These are phyloP conservation scores for Polymixis lichenea DNA, from an alignment of 2,888 invertebrate species.

Conservation along the genomic window DNA sequence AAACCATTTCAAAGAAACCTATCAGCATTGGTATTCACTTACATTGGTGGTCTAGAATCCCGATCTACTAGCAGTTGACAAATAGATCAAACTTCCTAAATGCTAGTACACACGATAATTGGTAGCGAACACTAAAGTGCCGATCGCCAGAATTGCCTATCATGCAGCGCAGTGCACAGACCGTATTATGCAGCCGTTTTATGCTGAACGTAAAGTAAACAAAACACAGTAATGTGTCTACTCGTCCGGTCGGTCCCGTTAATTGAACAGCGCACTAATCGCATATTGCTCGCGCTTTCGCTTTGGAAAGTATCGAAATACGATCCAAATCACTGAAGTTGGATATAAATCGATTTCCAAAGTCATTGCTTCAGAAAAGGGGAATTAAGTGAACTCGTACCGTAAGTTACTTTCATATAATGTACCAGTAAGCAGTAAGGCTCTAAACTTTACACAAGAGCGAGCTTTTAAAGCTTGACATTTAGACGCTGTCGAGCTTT, in stretches of 20 bases:
- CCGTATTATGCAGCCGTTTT: conserved; percentile 11
- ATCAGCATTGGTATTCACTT: background rate
- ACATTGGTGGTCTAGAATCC: background rate
- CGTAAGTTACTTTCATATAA: conserved; percentile 52
- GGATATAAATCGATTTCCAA: conserved; percentile 66
- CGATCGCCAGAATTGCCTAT: conserved; percentile 40
- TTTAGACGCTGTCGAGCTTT: conserved; percentile 43
- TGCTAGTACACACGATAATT: conserved; percentile 30
- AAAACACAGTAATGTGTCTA: conserved; percentile 56
- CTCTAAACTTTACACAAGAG: conserved; percentile 51
- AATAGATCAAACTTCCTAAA: conserved; percentile 11
- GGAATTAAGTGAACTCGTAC: conserved; percentile 45
- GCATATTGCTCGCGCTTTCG: conserved; percentile 85
- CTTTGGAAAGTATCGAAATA: conserved; percentile 85
- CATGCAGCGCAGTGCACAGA: conserved; percentile 33
- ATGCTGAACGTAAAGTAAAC: conserved; percentile 57
- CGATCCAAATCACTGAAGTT: conserved; percentile 73
- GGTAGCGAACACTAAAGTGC: conserved; percentile 12
- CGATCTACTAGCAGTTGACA: background rate
- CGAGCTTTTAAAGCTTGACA: conserved; percentile 39
- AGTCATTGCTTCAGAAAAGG: conserved; percentile 64
- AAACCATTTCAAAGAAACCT: background rate
- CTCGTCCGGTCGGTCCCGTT: conserved; percentile 80
- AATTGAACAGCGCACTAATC: conserved; percentile 85
- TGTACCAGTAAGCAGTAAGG: conserved; percentile 35